Conservation (phyloP, 1,140 invertebrate species). For the Battus philenor region DNA sequence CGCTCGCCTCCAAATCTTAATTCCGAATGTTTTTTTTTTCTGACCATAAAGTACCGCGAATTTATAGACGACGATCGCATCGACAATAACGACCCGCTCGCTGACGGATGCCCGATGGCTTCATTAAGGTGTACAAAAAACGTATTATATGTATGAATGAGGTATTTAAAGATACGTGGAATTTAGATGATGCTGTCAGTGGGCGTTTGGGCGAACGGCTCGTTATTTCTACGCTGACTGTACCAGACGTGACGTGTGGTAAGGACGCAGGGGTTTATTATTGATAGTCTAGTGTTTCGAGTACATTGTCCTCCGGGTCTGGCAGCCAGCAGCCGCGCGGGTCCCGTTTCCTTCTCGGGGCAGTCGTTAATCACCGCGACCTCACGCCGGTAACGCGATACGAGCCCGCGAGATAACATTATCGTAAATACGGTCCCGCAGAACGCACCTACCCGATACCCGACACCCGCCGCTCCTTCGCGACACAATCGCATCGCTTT, state of each 20-base stretch:
- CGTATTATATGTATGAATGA: too few relatives aligned
- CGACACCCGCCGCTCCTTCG: constrained; percentile 41
- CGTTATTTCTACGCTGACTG: too few relatives aligned
- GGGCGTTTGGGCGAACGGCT: too few relatives aligned
- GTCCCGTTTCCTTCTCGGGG: constrained; percentile 31
- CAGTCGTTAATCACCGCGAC: constrained; percentile 51
- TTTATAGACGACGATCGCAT: constrained; percentile 48
- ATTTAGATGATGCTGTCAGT: not conserved
- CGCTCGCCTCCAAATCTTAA: constrained; percentile 67
- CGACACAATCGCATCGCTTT: constrained; percentile 49
- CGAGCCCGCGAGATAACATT: constrained; percentile 48
- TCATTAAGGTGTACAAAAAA: constrained; percentile 45
- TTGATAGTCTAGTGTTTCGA: too few relatives aligned
- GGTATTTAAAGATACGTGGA: too few relatives aligned
- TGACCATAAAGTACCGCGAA: constrained; percentile 40
- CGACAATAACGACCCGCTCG: constrained; percentile 42
- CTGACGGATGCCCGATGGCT: constrained; percentile 41
- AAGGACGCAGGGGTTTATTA: too few relatives aligned
- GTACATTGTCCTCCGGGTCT: too few relatives aligned
- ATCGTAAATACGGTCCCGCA: constrained; percentile 65
- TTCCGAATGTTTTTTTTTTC: constrained; percentile 50
- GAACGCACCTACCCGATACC: constrained; percentile 40
- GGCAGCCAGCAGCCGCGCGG: not conserved
- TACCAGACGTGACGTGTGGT: too few relatives aligned
- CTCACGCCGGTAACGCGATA: constrained; percentile 52